Evolutionary conservation across 2,113 vertebrate species (phyloP).

Genomic region (Scomber scombrus): DNA sequence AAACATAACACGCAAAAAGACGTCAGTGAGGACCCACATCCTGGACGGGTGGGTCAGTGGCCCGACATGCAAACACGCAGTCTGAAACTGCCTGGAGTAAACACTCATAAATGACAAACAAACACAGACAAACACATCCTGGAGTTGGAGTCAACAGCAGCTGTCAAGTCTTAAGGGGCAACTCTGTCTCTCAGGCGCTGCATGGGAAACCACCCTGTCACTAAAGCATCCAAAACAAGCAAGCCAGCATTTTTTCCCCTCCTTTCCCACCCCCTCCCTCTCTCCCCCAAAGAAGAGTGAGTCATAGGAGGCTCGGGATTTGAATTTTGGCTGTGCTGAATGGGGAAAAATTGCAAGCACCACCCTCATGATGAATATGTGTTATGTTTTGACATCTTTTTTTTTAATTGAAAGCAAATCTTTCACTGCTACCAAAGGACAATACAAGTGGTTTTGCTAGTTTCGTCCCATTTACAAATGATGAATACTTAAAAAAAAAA

Average conservation of each 20-base stretch:
- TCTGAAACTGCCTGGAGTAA: constrained; percentile 10
- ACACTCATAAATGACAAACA: constrained; percentile 53
- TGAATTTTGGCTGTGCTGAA: constrained; percentile 42
- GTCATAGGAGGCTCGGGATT: constrained; percentile 50
- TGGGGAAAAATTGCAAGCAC: constrained; percentile 32
- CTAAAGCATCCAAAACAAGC: constrained; percentile 65
- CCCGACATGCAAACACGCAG: constrained; percentile 21
- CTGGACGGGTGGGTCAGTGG: background rate
- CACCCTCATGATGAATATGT: constrained; percentile 38
- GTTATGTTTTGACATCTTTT: constrained; percentile 17
- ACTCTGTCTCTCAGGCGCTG: constrained; percentile 46
- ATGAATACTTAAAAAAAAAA: no score
- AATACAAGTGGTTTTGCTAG: background rate
- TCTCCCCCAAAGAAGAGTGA: constrained; percentile 44
- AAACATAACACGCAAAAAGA: background rate
- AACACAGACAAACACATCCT: constrained; percentile 11
- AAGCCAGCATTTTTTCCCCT: background rate
- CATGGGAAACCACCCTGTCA: constrained; percentile 63
- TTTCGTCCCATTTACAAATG: background rate
- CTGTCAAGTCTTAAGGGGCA: constrained; percentile 62
- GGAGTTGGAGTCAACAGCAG: constrained; percentile 57
- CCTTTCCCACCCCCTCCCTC: background rate
- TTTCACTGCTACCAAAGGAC: background rate
- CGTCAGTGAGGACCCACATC: constrained; percentile 10
- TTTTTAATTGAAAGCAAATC: constrained; percentile 26